Conservation (phyloP, 2,797 vertebrate genomes). For the Benthosema pterotum region DNA sequence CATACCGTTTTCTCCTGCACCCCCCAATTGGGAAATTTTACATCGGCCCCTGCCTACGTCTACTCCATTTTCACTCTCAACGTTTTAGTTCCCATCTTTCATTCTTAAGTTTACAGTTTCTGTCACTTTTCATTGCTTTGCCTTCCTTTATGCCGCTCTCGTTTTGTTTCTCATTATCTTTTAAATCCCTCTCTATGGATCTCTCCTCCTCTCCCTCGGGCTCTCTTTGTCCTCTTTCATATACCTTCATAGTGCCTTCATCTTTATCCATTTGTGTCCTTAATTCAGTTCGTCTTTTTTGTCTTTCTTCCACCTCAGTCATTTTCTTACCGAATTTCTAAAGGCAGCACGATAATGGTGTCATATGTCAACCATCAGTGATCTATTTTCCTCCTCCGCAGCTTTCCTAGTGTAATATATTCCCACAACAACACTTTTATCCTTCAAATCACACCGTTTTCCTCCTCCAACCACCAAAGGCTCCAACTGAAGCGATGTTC, state of each 20-base stretch:
- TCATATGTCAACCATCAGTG: slow-evolving; percentile 7
- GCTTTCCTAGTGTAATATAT: slow-evolving; percentile 9
- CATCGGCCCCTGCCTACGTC: too few relatives aligned
- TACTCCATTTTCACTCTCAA: neutral
- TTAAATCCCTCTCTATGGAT: neutral
- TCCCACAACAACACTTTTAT: slow-evolving; percentile 15
- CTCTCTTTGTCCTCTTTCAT: neutral
- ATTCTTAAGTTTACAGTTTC: neutral
- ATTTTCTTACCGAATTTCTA: slow-evolving; percentile 11
- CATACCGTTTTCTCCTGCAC: too few relatives aligned
- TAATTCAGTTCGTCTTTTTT: too few relatives aligned
- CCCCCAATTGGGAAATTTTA: too few relatives aligned
- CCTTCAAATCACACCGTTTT: slow-evolving; percentile 20
- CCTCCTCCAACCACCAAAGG: slow-evolving; percentile 3
- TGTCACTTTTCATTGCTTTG: neutral
- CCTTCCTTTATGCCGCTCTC: neutral
- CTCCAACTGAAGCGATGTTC: neutral
- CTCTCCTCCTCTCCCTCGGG: neutral
- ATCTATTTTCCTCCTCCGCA: slow-evolving; percentile 11
- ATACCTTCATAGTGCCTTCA: too few relatives aligned
- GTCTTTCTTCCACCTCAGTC: too few relatives aligned
- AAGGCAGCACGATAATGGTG: neutral
- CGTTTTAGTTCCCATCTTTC: neutral
- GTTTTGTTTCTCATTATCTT: neutral
- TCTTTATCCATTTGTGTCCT: too few relatives aligned